These are phyloP conservation scores for Caenorhabditis plicata DNA, from an alignment of 2,888 invertebrate species.

Conservation along the genomic window DNA sequence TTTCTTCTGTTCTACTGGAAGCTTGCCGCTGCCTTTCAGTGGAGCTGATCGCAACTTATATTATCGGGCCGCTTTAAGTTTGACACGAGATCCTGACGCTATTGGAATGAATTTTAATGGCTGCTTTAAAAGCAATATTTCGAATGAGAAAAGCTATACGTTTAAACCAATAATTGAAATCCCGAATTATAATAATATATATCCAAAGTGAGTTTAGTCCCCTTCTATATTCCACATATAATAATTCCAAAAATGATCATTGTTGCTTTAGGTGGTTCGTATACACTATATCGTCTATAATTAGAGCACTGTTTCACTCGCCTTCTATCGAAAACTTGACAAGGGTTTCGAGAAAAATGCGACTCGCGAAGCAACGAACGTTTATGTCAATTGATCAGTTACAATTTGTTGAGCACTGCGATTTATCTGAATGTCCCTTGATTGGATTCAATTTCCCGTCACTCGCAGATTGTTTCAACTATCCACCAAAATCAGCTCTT, in stretches of 20 bases:
- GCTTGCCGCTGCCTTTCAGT: constrained; percentile 16
- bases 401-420: constrained; percentile 15
- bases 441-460: constrained; percentile 13
- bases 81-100: constrained; percentile 9
- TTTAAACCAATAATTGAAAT: constrained; percentile 13
- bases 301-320: constrained; percentile 29
- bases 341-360: constrained; percentile 15
- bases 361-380: neutral
- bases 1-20: constrained; percentile 30
- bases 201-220: constrained; percentile 8
- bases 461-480: constrained; percentile 15
- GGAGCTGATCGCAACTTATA: constrained; percentile 12
- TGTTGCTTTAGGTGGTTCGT: constrained; percentile 26
- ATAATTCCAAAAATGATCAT: neutral
- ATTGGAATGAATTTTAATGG: constrained; percentile 14
- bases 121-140: neutral
- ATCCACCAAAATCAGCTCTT: constrained; percentile 10
- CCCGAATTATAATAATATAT: constrained; percentile 6
- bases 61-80: neutral
- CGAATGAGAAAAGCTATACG: constrained; percentile 1
- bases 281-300: constrained; percentile 16
- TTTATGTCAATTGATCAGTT: constrained; percentile 25
- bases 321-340: constrained; percentile 24
- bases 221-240: neutral
- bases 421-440: constrained; percentile 9